Evolutionary conservation across 2,797 vertebrate species (phyloP).

Genomic region (Acanthurus tractus): DNA sequence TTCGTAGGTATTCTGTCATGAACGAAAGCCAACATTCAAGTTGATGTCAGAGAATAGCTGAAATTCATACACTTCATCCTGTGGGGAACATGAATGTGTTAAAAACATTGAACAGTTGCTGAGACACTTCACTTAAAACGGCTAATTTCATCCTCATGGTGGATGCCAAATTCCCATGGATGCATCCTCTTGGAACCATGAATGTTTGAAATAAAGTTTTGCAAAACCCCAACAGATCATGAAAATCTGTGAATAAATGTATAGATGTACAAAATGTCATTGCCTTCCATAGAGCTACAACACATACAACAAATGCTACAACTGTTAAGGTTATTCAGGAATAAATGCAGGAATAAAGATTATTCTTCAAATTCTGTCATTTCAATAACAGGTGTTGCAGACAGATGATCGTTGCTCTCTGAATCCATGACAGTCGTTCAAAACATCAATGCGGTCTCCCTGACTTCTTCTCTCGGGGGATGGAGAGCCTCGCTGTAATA

Average conservation of each 20-base stretch:
- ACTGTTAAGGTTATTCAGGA: background rate
- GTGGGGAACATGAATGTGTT: background rate
- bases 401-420: conserved; percentile 20
- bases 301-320: background rate
- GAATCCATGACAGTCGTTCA: conserved; percentile 28
- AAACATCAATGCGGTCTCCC: conserved; percentile 29
- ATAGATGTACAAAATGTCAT: background rate
- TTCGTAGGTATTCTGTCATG: background rate
- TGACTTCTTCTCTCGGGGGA: conserved; percentile 26
- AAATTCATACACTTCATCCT: background rate
- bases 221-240: too few relatives aligned
- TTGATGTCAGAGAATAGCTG: background rate
- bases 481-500: conserved; percentile 15
- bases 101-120: background rate
- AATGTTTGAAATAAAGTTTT: too few relatives aligned
- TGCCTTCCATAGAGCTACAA: background rate
- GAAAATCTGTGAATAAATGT: too few relatives aligned
- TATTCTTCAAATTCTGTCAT: conserved; percentile 17
- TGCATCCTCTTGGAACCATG: background rate
- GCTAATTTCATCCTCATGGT: background rate
- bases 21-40: background rate
- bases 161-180: background rate
- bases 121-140: background rate
- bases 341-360: background rate
- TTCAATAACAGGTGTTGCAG: conserved; percentile 9